Base-by-base conservation (phyloP, 30 jellyfish, hydroid and myxozoan genomes). In the Catostylus mosaicus region DNA sequence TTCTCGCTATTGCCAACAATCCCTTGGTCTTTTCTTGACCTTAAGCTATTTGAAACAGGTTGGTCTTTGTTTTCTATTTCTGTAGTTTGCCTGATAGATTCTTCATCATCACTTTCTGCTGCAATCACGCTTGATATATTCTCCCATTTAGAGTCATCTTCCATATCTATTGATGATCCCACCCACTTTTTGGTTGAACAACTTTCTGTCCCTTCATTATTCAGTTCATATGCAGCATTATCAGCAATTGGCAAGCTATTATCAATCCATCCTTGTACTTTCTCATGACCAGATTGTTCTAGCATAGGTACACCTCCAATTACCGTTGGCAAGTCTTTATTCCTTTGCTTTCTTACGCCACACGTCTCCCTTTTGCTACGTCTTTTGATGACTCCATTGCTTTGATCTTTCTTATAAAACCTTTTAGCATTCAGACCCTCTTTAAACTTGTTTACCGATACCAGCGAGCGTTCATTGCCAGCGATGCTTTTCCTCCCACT, bases 241-340 rank as follows among this genome's bases (percentile, higher is more conserved):
- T 7, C 1, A 22, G 40, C 8, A 36, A 38, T 31, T 16, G 47
- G 19, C 43, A 54, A 30, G 50, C 67, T 77, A 59, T 30, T 59
- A 12, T 57, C 88, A 60, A 77, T 77, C 88, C 88, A 77, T 1
- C 68, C 88, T 57, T 77, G 59, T 11, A 77, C 88, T 37, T 77
- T 77, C 54, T 77, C 88, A 27, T 60, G 67, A 29, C 78, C 31
- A 7, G 88, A 77, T 48, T 77, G 78, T 45, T 77, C 78, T 6
- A 24, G 16, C 57, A 54, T 77, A 35, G 88, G 78, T 11, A 77
- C 29, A 3, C 59, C 68, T 0, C 65, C 71, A 9, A 59, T 2
- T 2, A 59, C 71, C n/a, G 48, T 37, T 1, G 88, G 57, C 24
- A 24, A 6, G 20, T 1, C 47, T 10, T 24, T 45, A 3, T 22